Conservation (phyloP, 2,113 vertebrate species). For the Ptilorrhoa leucosticta region DNA sequence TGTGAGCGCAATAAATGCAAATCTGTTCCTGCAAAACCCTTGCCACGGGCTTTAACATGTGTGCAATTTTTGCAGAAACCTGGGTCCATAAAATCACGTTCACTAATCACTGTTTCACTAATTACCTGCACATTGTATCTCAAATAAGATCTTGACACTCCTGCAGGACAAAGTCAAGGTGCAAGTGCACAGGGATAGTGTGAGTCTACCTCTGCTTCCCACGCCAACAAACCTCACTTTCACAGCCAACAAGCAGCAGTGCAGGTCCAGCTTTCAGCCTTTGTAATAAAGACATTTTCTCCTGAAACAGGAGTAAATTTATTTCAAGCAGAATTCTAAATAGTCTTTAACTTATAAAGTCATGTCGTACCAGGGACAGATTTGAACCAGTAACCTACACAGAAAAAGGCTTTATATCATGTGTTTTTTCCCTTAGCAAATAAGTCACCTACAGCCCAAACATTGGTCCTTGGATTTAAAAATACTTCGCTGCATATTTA, state of each 20-base stretch:
- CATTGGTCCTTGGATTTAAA: slow-evolving; percentile 41
- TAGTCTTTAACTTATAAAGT: neutral
- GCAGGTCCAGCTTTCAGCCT: neutral
- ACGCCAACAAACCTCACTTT: neutral
- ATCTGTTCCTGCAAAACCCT: neutral
- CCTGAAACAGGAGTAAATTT: neutral
- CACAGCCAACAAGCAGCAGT: neutral
- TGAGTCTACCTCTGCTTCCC: neutral
- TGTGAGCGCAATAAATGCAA: neutral
- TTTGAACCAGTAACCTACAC: neutral
- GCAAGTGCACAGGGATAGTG: neutral
- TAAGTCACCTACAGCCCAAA: slow-evolving; percentile 48
- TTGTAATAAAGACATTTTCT: neutral
- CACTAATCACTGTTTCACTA: neutral
- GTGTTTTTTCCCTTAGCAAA: neutral
- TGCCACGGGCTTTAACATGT: neutral
- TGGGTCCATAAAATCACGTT: neutral
- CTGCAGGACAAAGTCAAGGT: neutral
- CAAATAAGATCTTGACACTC: neutral
- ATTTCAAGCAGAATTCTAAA: neutral
- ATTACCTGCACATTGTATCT: neutral
- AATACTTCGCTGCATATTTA: slow-evolving; percentile 53
- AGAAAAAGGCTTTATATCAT: neutral
- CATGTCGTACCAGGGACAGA: neutral
- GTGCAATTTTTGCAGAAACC: neutral